Evolutionary conservation across 2,113 vertebrate species (phyloP).

Genomic region (Piprites chloris): DNA sequence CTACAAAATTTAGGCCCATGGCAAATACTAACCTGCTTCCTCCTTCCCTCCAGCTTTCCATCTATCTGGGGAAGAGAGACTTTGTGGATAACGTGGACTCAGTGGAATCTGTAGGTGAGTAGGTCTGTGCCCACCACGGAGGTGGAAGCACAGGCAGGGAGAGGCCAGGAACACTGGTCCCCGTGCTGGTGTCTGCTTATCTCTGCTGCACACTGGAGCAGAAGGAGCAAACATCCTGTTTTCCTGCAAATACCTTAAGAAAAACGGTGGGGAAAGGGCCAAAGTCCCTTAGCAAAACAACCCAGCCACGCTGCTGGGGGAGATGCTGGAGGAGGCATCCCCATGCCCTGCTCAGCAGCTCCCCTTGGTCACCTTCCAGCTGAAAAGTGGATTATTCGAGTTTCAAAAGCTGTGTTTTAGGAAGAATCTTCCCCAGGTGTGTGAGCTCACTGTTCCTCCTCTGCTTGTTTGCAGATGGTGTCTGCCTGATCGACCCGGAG

Average conservation of each 20-base stretch:
- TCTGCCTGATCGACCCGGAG: slow-evolving; percentile 84
- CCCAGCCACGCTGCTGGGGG: rapidly evolving
- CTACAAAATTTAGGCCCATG: too few relatives aligned
- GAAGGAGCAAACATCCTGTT: background rate
- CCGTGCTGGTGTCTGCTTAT: background rate
- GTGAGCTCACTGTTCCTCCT: rapidly evolving
- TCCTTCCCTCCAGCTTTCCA: slow-evolving; percentile 74
- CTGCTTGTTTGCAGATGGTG: slow-evolving; percentile 74
- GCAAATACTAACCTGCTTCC: background rate
- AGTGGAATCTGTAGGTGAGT: slow-evolving; percentile 82
- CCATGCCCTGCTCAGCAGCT: rapidly evolving
- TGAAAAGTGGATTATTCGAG: background rate
- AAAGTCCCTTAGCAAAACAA: background rate
- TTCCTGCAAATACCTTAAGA: background rate
- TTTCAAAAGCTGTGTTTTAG: background rate
- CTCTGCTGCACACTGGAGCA: background rate
- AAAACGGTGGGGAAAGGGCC: background rate
- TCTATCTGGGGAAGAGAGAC: slow-evolving; percentile 88
- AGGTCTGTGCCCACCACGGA: background rate
- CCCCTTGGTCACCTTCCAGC: background rate
- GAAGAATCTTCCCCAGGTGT: background rate
- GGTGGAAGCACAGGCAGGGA: background rate
- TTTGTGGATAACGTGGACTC: slow-evolving; percentile 85
- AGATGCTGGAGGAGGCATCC: background rate
- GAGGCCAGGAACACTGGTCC: rapidly evolving